phyloP scores from a whole-genome alignment of 2,888 invertebrate species.

The Chrysolina oricalcia region DNA sequence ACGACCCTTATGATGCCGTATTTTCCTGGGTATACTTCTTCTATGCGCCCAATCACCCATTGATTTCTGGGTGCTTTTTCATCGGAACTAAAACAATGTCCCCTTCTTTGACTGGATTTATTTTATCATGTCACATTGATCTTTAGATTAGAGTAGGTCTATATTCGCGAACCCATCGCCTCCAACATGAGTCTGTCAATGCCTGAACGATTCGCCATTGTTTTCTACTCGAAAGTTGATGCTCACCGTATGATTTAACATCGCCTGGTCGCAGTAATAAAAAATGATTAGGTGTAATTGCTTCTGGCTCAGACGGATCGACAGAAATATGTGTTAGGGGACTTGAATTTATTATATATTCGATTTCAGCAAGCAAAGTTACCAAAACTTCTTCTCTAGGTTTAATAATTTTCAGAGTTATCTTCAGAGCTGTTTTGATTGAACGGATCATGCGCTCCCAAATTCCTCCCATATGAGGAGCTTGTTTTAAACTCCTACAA shows the following conservation, averaged over 20 bases:
- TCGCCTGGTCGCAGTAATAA: background rate
- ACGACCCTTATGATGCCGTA: no score
- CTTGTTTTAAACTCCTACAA: no score
- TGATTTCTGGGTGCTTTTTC: no score
- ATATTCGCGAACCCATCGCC: background rate
- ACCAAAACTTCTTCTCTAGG: background rate
- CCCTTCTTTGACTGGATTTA: no score
- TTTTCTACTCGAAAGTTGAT: background rate
- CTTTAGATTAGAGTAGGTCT: background rate
- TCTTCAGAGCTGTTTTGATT: background rate
- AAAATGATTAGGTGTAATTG: background rate
- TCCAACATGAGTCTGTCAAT: background rate
- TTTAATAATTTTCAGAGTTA: background rate
- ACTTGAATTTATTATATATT: background rate
- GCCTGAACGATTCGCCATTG: background rate
- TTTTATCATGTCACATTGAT: background rate
- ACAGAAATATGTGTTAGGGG: constrained; percentile 10
- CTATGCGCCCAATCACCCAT: no score
- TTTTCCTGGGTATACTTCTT: no score
- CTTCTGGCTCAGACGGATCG: background rate
- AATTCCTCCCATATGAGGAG: constrained; percentile 19
- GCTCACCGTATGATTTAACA: background rate
- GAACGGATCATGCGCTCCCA: constrained; percentile 15
- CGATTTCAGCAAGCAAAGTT: background rate
- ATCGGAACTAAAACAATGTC: no score